Evolutionary conservation across 2,888 invertebrate species (phyloP).

Genomic region (Eucera pruinosa): DNA sequence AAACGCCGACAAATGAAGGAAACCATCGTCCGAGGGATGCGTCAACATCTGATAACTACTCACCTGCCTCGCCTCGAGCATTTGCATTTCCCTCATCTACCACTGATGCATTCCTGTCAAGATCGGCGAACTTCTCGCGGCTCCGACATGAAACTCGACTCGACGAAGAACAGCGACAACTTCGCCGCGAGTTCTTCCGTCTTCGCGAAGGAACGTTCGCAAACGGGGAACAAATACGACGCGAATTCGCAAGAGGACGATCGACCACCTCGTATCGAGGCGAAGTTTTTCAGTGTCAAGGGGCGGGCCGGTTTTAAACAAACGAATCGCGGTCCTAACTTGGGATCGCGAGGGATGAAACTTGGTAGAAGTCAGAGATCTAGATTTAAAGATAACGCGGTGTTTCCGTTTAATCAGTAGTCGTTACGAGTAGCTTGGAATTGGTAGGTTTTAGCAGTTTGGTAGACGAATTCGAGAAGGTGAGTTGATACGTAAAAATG

Average conservation of each 20-base stretch:
- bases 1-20: conserved; percentile 70
- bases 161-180: background rate
- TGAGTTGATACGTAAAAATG: no score
- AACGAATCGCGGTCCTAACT: conserved; percentile 36
- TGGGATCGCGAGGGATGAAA: conserved; percentile 24
- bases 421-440: no score
- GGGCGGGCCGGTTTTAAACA: conserved; percentile 28
- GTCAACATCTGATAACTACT: conserved; percentile 50
- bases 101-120: conserved; percentile 24
- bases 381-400: background rate
- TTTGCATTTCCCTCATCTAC: conserved; percentile 21
- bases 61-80: conserved; percentile 16
- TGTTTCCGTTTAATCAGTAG: conserved; percentile 61
- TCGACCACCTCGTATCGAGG: background rate
- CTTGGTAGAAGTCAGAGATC: background rate
- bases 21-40: conserved; percentile 62
- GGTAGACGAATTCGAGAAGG: no score
- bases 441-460: no score
- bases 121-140: background rate
- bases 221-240: no score
- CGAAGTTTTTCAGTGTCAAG: conserved; percentile 18
- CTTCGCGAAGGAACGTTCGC: background rate
- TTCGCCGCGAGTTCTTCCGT: background rate
- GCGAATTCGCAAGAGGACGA: background rate
- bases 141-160: background rate